These are phyloP conservation scores for Blennius ocellaris DNA, from an alignment of 2,113 vertebrate species.

Conservation along the genomic window DNA sequence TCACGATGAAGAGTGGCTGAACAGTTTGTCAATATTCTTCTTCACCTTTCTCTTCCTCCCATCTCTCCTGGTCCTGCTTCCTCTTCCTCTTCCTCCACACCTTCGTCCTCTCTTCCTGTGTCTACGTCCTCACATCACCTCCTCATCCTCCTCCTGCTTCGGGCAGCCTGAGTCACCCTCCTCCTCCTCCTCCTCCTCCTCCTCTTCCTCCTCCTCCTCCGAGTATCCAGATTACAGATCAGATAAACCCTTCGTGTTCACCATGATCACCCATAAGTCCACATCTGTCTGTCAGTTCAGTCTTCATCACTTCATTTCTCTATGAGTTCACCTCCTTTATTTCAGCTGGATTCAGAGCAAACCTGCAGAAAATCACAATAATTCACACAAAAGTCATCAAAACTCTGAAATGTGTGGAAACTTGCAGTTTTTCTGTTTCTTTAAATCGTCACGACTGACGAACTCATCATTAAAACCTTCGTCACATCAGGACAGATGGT, in stretches of 20 bases:
- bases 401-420: too few species aligned
- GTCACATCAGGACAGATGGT: too few species aligned
- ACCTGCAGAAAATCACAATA: too few species aligned
- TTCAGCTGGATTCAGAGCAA: neutral
- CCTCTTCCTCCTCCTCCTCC: neutral
- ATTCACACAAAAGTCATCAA: too few species aligned
- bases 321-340: neutral
- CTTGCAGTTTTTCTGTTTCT: too few species aligned
- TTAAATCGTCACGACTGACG: too few species aligned
- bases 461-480: too few species aligned
- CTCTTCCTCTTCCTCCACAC: neutral
- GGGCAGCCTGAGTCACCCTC: neutral
- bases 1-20: too few species aligned
- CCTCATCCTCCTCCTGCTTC: neutral
- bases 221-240: constrained; percentile 29
- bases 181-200: too few species aligned
- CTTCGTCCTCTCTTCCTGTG: neutral
- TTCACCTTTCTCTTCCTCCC: neutral
- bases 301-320: neutral
- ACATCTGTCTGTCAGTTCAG: neutral
- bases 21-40: neutral
- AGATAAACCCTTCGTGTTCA: constrained; percentile 11
- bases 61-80: neutral
- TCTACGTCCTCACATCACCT: constrained; percentile 24
- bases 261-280: neutral